A percentile compares a stretch with the other conserved stretches of the same genome.
Evolutionary conservation across 92 coral and sea anemone species (phyloP).

Genomic region (Micromussa lordhowensis): DNA sequence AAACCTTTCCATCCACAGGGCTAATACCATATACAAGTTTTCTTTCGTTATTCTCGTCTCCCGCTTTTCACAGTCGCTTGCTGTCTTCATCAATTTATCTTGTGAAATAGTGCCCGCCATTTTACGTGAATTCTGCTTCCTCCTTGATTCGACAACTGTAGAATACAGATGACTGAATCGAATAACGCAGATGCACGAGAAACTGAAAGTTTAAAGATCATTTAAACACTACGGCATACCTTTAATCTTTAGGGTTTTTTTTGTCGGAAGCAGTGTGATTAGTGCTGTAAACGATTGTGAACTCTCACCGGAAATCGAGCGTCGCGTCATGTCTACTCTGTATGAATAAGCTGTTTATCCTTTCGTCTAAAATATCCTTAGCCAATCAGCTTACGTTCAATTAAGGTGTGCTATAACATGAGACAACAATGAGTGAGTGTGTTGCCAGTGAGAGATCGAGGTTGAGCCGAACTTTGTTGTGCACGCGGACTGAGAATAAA

Average conservation of each 20-base stretch:
- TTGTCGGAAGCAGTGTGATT: no score
- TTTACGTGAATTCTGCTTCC: background rate
- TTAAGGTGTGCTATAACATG: no score
- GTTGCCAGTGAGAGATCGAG: no score
- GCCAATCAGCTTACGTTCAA: no score
- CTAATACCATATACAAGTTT: constrained; percentile 48
- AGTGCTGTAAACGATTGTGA: no score
- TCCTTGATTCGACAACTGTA: background rate
- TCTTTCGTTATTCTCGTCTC: constrained; percentile 42
- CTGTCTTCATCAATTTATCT: background rate
- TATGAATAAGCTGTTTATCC: no score
- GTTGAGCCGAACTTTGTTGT: no score
- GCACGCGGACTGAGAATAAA: no score
- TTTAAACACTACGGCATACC: background rate
- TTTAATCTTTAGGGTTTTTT: background rate
- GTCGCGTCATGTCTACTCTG: no score
- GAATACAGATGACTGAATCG: background rate
- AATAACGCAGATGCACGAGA: background rate
- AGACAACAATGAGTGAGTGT: no score
- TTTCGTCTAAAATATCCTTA: no score
- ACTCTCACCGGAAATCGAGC: no score
- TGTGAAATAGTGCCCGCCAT: background rate
- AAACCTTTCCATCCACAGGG: constrained; percentile 63
- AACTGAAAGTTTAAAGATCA: background rate
- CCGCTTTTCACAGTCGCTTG: constrained; percentile 29